Conservation (phyloP, 2,888 invertebrate genomes). For the Cantharis flavilabris region DNA sequence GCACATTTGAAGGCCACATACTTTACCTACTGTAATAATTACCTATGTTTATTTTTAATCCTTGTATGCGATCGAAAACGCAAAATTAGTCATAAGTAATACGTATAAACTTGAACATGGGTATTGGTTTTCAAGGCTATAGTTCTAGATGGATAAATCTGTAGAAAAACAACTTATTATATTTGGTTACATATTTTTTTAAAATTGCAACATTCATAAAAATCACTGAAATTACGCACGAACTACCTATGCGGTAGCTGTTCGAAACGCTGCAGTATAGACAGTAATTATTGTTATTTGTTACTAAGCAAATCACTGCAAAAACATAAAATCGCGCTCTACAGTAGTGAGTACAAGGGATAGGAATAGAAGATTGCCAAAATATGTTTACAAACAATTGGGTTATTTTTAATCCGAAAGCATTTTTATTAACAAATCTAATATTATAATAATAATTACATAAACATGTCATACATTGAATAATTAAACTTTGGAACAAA, state of each 20-base stretch:
- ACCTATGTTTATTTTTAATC: slow-evolving; percentile 12
- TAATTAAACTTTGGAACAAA: not conserved
- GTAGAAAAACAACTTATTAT: not conserved
- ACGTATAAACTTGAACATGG: slow-evolving; percentile 24
- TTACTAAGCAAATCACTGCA: not conserved
- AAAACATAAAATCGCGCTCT: not conserved
- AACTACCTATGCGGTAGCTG: not conserved
- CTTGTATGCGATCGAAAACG: slow-evolving; percentile 14
- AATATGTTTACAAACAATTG: not conserved
- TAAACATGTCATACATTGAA: not conserved
- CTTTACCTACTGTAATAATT: not conserved
- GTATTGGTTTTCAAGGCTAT: slow-evolving; percentile 22
- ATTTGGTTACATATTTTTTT: not conserved
- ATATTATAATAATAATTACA: not conserved
- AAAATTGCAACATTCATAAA: not conserved
- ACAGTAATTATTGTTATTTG: not conserved
- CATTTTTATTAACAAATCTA: not conserved
- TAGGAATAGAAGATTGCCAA: not conserved
- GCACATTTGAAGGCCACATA: slow-evolving; percentile 4
- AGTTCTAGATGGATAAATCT: not conserved
- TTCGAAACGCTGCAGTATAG: not conserved
- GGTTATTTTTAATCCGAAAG: not conserved
- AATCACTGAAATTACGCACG: not conserved
- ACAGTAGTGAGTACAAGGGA: not conserved
- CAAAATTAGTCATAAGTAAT: slow-evolving; percentile 24